These are phyloP conservation scores for Protonibea diacanthus DNA, from an alignment of 2,797 vertebrate genomes.

Conservation along the genomic window DNA sequence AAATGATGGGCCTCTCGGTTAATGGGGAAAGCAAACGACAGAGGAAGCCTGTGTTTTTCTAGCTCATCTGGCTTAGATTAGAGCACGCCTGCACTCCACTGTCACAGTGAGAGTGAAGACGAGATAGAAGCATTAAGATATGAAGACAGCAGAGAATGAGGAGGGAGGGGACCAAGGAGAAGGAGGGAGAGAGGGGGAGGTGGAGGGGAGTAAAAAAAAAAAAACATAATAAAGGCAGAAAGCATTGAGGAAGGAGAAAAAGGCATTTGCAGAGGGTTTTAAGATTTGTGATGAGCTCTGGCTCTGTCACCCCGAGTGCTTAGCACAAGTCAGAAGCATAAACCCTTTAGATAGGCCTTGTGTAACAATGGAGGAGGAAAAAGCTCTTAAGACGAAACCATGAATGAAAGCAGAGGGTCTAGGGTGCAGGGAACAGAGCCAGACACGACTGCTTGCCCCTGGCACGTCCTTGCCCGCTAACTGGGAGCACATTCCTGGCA, in stretches of 20 bases:
- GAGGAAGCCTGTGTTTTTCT: conserved; percentile 79
- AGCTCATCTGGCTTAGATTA: conserved; percentile 86
- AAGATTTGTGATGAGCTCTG: conserved; percentile 71
- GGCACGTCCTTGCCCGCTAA: conserved; percentile 55
- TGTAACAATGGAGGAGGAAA: conserved; percentile 55
- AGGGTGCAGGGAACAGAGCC: conserved; percentile 42
- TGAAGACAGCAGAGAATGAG: conserved; percentile 42
- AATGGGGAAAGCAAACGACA: conserved; percentile 73
- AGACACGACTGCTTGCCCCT: conserved; percentile 31
- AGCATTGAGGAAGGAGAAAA: conserved; percentile 41
- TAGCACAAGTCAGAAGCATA: conserved; percentile 64
- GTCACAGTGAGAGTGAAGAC: conserved; percentile 67
- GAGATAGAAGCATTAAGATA: conserved; percentile 73
- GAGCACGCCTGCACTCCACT: conserved; percentile 67
- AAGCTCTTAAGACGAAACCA: conserved; percentile 49
- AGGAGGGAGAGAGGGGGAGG: neutral
- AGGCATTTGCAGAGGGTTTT: conserved; percentile 51
- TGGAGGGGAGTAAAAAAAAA: conserved; percentile 12
- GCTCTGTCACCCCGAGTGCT: conserved; percentile 58
- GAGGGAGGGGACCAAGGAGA: neutral
- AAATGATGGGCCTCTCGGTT: conserved; percentile 71
- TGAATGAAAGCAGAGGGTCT: conserved; percentile 42
- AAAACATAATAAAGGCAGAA: conserved; percentile 56
- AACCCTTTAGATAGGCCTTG: conserved; percentile 69
- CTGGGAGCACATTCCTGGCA: conserved; percentile 47